Percentiles rank a stretch among this genome's conserved stretches.
phyloP scores from a whole-genome alignment of 2,888 invertebrate genomes.

The Sicus ferrugineus region DNA sequence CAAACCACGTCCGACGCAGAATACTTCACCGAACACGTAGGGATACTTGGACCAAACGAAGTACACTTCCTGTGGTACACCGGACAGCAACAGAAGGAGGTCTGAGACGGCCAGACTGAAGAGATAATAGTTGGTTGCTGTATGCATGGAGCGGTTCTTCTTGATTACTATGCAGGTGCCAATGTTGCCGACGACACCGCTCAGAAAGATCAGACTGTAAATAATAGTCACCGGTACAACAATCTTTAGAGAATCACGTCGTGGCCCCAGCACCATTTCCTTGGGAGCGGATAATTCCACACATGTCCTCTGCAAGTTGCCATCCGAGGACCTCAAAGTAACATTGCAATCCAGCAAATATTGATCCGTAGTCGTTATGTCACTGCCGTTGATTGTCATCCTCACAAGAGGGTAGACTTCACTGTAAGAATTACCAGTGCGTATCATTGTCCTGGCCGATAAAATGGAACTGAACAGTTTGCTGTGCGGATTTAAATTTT shows the following conservation, averaged over 20 bases:
- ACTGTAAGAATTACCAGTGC: too few species aligned
- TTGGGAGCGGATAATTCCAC: background rate
- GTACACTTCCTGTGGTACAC: slow-evolving; percentile 82
- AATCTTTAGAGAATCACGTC: slow-evolving; percentile 73
- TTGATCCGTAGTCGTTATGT: too few species aligned
- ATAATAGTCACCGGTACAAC: slow-evolving; percentile 79
- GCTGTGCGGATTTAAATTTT: too few species aligned
- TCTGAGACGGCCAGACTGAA: slow-evolving; percentile 88
- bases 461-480: too few species aligned
- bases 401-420: too few species aligned
- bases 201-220: slow-evolving; percentile 79
- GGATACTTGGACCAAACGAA: slow-evolving; percentile 80
- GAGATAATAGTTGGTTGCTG: slow-evolving; percentile 81
- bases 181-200: slow-evolving; percentile 82
- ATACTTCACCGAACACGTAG: slow-evolving; percentile 79
- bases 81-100: slow-evolving; percentile 73
- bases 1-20: slow-evolving; percentile 80
- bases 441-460: too few species aligned
- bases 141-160: slow-evolving; percentile 83
- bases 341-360: background rate
- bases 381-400: too few species aligned
- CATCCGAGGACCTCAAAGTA: background rate
- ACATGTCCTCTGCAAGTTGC: background rate
- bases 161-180: slow-evolving; percentile 86
- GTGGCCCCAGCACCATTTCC: slow-evolving; percentile 48